A percentile compares a stretch with the other conserved stretches of the same genome.
These are phyloP conservation scores for Paraplagusia blochii DNA, from an alignment of 2,113 vertebrate species.

Conservation along the genomic window DNA sequence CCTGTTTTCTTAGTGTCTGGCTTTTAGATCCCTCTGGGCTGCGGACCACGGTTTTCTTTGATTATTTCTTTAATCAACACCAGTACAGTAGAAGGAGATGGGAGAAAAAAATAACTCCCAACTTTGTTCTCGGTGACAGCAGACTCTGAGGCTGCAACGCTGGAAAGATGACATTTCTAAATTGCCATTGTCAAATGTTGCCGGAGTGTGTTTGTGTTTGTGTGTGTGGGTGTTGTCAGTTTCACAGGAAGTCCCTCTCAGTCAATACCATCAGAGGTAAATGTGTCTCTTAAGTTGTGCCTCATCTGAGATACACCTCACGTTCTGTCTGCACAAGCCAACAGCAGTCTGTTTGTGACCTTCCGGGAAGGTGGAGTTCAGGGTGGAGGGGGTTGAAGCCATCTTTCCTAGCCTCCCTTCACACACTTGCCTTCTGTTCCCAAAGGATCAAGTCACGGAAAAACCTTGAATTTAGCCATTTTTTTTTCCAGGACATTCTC, in stretches of 20 bases:
- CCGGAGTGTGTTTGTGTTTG: not conserved
- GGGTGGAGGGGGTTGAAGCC: not conserved
- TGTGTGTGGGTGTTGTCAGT: not conserved
- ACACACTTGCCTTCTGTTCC: not conserved
- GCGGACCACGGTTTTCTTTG: not conserved
- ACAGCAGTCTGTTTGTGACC: slow-evolving; percentile 2
- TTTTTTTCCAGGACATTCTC: slow-evolving; percentile 7
- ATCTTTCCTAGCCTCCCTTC: not conserved
- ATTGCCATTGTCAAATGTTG: too few species aligned
- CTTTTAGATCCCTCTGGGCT: not conserved
- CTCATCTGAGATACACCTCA: not conserved
- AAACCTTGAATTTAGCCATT: not conserved
- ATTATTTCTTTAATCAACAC: too few species aligned
- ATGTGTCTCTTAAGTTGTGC: not conserved
- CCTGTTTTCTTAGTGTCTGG: not conserved
- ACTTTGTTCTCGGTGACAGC: too few species aligned
- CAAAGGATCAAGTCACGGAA: slow-evolving; percentile 4
- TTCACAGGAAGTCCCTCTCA: not conserved
- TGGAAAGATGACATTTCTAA: too few species aligned
- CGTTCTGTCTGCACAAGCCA: not conserved
- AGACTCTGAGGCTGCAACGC: too few species aligned
- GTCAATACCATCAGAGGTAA: not conserved
- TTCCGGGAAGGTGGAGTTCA: too few species aligned
- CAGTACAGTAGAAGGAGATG: too few species aligned
- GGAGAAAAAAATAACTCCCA: too few species aligned